These are phyloP conservation scores for Drosophila paramelanica DNA, from an alignment of 2,888 invertebrate species.

Conservation along the genomic window DNA sequence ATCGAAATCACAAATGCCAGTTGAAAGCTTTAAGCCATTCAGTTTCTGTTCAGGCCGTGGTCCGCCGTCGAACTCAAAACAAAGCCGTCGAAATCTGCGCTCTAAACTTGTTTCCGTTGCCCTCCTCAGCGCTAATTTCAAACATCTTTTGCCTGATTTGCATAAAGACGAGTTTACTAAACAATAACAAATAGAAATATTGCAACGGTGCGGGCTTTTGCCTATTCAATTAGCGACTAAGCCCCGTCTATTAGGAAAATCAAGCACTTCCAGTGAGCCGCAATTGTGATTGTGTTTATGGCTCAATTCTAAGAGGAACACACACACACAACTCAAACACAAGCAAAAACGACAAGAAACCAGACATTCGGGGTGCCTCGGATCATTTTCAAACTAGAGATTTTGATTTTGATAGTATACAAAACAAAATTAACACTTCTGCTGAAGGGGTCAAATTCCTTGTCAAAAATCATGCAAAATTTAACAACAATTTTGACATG, in stretches of 20 bases:
- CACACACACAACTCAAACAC: background rate
- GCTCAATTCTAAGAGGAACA: background rate
- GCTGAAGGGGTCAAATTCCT: too few relatives aligned
- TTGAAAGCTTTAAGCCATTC: conserved; percentile 23
- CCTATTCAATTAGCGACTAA: conserved; percentile 40
- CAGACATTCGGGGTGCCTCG: background rate
- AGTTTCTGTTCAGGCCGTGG: conserved; percentile 12
- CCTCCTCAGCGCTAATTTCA: conserved; percentile 16
- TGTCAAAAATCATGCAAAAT: too few relatives aligned
- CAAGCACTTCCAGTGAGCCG: background rate
- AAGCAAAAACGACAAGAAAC: too few relatives aligned
- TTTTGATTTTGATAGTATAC: too few relatives aligned
- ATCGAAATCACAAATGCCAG: conserved; percentile 18
- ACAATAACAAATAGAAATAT: conserved; percentile 25
- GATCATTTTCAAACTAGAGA: too few relatives aligned
- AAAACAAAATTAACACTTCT: too few relatives aligned
- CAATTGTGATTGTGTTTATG: conserved; percentile 3
- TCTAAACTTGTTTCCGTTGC: conserved; percentile 48
- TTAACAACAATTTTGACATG: too few relatives aligned
- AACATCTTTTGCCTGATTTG: conserved; percentile 53
- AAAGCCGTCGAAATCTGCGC: conserved; percentile 30
- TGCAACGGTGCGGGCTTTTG: conserved; percentile 18
- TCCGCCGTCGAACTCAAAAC: conserved; percentile 12
- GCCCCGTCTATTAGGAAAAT: conserved; percentile 1
- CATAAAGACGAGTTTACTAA: conserved; percentile 49